Base-by-base conservation (phyloP, 2,113 vertebrate genomes). In the Forbesichthys papilliferus region DNA sequence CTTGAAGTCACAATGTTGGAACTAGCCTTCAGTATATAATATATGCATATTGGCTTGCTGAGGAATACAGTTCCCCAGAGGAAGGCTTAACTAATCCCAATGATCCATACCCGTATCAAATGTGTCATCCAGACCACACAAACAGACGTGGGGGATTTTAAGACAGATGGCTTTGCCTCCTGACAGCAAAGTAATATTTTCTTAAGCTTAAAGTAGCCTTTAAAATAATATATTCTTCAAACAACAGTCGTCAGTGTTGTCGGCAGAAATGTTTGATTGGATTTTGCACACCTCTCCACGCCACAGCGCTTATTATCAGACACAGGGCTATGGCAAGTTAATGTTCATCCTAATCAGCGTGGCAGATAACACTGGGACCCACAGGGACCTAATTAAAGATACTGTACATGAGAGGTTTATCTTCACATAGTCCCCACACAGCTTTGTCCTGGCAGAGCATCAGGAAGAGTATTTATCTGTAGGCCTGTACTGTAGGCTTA, bases 311-410 rank as follows among this genome's bases (percentile, higher is more conserved):
- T 77, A 68, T 77, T 82, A 87, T 83, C 83, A 80, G 70, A 84
- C 70, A 79, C 64, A 63, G 66, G 74, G 78, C 81, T 82, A 82
- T 76, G 86, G 75, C 75, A 77, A 87, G 87, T 85, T 86, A 83
- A 87, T 87, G 87, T 81, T 90, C 79, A 82, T 83, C 88, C 84
- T 90, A 91, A 93, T 93, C 89, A 90, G 88, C 76, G 74, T 83
- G 79, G 74, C 72, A 84, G 85, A 88, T 84, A 88, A 87, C 81
- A 82, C 78, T 47, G 61, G 74, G 86, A 86, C 86, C 91, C 89
- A 87, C 87, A 65, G 91, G 91, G 90, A 91, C 89, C 86, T 90
- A 91, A 93, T 92, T 93, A 92, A 89, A 91, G 84, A 88, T 75
- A 87, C 86, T 79, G 87, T 89, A 79, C 78, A 85, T 62, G 83